Conservation (phyloP, 2,888 invertebrate genomes). For the Heliothis peltigera region DNA sequence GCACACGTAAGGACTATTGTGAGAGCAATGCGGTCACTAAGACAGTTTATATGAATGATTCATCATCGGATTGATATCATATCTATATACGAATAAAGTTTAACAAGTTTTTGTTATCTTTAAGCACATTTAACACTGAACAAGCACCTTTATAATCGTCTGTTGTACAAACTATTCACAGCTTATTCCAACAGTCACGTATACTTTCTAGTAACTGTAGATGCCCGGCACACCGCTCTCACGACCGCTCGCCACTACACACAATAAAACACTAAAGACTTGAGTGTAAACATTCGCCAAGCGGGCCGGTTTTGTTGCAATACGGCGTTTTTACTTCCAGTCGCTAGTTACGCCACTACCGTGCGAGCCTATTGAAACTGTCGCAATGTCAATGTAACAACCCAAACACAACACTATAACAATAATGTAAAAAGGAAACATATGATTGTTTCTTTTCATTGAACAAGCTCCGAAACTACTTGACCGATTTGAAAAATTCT, state of each 20-base stretch:
- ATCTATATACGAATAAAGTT: constrained; percentile 25
- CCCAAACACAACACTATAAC: constrained; percentile 31
- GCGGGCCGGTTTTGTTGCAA: constrained; percentile 46
- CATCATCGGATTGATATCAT: constrained; percentile 25
- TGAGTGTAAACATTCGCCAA: constrained; percentile 53
- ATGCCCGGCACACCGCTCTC: constrained; percentile 2
- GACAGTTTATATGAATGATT: constrained; percentile 14
- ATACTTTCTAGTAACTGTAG: constrained; percentile 8
- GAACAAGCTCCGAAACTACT: no score
- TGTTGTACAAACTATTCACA: constrained; percentile 10
- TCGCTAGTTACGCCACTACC: constrained; percentile 38
- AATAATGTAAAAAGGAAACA: no score
- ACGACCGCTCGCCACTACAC: constrained; percentile 26
- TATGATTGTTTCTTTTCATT: no score
- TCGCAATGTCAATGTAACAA: constrained; percentile 25
- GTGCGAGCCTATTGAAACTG: constrained; percentile 31
- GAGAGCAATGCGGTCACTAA: neutral
- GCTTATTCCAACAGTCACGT: neutral
- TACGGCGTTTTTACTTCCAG: constrained; percentile 36
- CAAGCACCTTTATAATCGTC: constrained; percentile 7
- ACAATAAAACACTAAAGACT: constrained; percentile 48
- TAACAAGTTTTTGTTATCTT: constrained; percentile 4
- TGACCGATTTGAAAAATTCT: no score
- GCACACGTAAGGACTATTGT: neutral
- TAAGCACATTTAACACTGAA: constrained; percentile 14